A percentile compares a stretch with the other conserved stretches of the same genome.
phyloP scores from a whole-genome alignment of 2,113 vertebrate genomes.

The Proterorhinus semilunaris region DNA sequence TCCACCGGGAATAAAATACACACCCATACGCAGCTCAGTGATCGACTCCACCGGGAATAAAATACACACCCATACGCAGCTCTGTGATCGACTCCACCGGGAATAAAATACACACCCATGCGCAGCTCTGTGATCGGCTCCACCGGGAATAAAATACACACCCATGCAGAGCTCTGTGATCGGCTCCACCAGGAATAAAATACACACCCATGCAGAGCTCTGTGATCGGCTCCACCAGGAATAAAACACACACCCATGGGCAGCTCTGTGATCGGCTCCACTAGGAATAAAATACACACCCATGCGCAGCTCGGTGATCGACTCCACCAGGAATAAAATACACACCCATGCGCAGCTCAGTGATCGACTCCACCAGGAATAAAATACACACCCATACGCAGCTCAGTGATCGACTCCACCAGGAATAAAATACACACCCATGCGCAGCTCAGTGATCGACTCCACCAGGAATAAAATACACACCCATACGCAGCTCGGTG shows the following conservation, averaged over 20 bases:
- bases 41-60: conserved; percentile 92
- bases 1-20: conserved; percentile 84
- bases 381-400: conserved; percentile 91
- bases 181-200: conserved; percentile 88
- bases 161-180: conserved; percentile 97
- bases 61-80: conserved; percentile 91
- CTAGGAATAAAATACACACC: conserved; percentile 84
- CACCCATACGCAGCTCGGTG: conserved; percentile 96
- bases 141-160: conserved; percentile 82
- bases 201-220: conserved; percentile 96
- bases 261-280: conserved; percentile 93
- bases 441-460: conserved; percentile 92
- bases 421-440: conserved; percentile 87
- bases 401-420: conserved; percentile 92
- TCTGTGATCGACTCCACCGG: conserved; percentile 94
- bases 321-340: conserved; percentile 85
- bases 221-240: conserved; percentile 90
- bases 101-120: conserved; percentile 87
- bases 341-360: conserved; percentile 96
- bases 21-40: conserved; percentile 96
- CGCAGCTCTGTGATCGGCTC: conserved; percentile 94
- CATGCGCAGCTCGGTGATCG: conserved; percentile 94
- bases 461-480: conserved; percentile 84
- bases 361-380: conserved; percentile 92
- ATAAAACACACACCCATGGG: conserved; percentile 91